phyloP scores from a whole-genome alignment of 1,140 invertebrate genomes.

The Polyergus mexicanus region DNA sequence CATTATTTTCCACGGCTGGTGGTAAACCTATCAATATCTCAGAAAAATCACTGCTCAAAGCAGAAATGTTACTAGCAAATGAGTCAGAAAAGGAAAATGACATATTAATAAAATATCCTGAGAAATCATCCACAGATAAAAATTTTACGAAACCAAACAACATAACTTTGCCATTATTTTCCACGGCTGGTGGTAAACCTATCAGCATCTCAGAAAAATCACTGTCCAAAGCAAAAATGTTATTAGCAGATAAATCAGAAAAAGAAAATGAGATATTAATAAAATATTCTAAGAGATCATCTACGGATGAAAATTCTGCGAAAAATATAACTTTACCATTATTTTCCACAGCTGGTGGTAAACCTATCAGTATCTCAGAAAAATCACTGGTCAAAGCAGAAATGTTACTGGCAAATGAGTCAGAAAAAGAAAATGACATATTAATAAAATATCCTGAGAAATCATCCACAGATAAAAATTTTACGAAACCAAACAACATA shows the following conservation, averaged over 20 bases:
- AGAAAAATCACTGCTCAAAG: slow-evolving; percentile 49
- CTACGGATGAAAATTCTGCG: neutral
- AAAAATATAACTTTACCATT: neutral
- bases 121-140: too few species aligned
- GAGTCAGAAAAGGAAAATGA: neutral
- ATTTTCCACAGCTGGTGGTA: slow-evolving; percentile 75
- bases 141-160: neutral
- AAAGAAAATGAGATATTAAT: neutral
- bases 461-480: too few species aligned
- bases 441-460: too few species aligned
- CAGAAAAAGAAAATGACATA: neutral
- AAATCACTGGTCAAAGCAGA: slow-evolving; percentile 41
- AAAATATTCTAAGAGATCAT: too few species aligned
- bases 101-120: too few species aligned
- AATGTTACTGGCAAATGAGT: neutral
- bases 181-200: slow-evolving; percentile 80
- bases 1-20: slow-evolving; percentile 70
- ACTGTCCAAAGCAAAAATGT: slow-evolving; percentile 61
- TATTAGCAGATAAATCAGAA: slow-evolving; percentile 37
- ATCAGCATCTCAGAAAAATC: slow-evolving; percentile 55
- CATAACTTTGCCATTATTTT: neutral
- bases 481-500: too few species aligned
- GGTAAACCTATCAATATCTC: slow-evolving; percentile 67
- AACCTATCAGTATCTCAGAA: slow-evolving; percentile 56
- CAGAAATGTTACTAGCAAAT: neutral